Conservation (phyloP, 2,113 vertebrate genomes). For the Sebastes schlegelii region DNA sequence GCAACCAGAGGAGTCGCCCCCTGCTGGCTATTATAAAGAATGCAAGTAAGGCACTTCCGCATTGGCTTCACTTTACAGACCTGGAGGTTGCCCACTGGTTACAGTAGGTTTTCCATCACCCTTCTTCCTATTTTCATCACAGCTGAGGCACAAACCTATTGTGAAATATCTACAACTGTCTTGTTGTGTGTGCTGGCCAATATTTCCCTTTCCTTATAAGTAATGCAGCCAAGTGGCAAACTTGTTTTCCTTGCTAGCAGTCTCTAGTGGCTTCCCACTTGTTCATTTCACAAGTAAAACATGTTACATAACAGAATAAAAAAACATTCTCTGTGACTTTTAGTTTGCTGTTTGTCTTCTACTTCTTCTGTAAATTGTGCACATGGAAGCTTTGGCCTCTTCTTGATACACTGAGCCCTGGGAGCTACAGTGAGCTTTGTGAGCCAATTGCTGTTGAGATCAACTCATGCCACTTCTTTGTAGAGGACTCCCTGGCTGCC, state of each 20-base stretch:
- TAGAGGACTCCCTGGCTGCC: slow-evolving; percentile 31
- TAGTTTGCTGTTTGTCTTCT: background rate
- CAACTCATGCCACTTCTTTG: slow-evolving; percentile 34
- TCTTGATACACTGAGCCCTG: slow-evolving; percentile 16
- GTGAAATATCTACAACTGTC: slow-evolving; percentile 1
- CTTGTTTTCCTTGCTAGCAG: slow-evolving; percentile 6
- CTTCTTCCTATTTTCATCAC: background rate
- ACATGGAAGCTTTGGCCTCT: slow-evolving; percentile 11
- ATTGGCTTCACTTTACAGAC: too few species aligned
- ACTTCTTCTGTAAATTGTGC: background rate
- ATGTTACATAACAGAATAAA: slow-evolving; percentile 24
- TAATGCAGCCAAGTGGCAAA: slow-evolving; percentile 15
- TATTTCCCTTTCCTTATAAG: background rate
- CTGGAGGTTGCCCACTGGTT: background rate
- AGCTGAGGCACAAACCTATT: background rate
- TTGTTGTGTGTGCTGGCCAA: background rate
- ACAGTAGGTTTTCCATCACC: background rate
- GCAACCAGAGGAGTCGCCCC: too few species aligned
- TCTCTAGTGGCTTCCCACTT: slow-evolving; percentile 33
- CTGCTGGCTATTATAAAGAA: too few species aligned
- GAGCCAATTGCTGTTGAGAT: slow-evolving; percentile 38
- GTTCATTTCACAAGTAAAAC: slow-evolving; percentile 33
- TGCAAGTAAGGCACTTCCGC: too few species aligned
- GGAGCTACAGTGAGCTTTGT: slow-evolving; percentile 18
- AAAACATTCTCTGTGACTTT: slow-evolving; percentile 1